Evolutionary conservation across 2,888 invertebrate genomes (phyloP), one percentile per base, ranked within the genome.

Genomic region (Stenchaetothrips biformis): DNA sequence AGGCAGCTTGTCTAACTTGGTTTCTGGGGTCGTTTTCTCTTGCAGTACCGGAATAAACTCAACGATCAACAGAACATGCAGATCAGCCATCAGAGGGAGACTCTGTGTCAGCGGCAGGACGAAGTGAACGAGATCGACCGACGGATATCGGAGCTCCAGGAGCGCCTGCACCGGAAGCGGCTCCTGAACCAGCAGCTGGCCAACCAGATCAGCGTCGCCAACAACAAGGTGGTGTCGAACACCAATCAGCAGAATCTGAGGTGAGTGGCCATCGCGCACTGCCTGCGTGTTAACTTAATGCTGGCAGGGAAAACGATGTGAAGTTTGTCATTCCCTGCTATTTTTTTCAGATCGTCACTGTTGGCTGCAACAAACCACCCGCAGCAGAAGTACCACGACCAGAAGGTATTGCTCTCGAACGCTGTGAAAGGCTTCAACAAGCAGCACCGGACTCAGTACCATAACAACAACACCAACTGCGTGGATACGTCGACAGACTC

Each of bases 51-150:
- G 82, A 98, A 97, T 89, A 97, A 97, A 88, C 89, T 98, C 88
- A 96, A 97, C 88, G 94, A 97, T 87, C 96, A 98, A 87, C 97
- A 96, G 88, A 97, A 94, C 89, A 94, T 93, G 83, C 92, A 96
- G 84, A 90, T 98, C 84, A 93, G 94, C 83, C 93, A 95, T 84
- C 97, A 98, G 87, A 90, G 95, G 82, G 95, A 97, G 85, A 94
- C 95, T 77, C 88, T 98, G 84, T 93, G 94, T 80, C 94, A 95
- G 84, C 90, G 95, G 79, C 96, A 97, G 86, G 95, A 96, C 83
- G 97, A 98, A 88, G 93, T 97, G 90, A 91, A 94, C 81, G 93
- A 94, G 84, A 96, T 98, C 86, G 98, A 98, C 89, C 92, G 95
- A 84, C 90, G 97, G 84, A 98, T 98, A 85, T 95, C 95, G 77